Evolutionary conservation across 2,888 invertebrate genomes (phyloP), one percentile per base, ranked within the genome.

Genomic region (Alsophila aescularia): DNA sequence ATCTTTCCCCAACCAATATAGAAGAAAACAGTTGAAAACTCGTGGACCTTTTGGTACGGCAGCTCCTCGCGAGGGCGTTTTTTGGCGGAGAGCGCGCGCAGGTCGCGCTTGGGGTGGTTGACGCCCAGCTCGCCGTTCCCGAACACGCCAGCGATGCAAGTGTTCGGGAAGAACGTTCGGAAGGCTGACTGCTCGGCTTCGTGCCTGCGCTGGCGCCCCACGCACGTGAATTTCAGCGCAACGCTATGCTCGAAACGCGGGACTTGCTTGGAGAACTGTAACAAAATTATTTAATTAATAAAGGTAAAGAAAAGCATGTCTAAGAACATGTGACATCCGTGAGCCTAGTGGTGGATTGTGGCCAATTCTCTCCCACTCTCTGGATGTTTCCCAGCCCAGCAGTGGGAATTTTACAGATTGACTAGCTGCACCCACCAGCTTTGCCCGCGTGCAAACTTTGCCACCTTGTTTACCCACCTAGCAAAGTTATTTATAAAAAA

Each of bases 1-100:
- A 81, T 71, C 66, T 83, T 90, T 0, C 92, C 92, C 92, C 92
- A 92, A 0, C 90, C 90, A 15, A 90, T 82, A 41, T 89, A 89
- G 21, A 92, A 80, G 58, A 90, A 89, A 4, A 91, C 80, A 1
- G 90, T 87, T 0, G 90, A 86, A 53, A 91, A 92, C 0, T 90
- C 87, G 64, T 87, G 87, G 68, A 90, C 81, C 9, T 88, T 69
- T 9, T 82, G 81, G 43, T 74, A 78, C 10, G 77, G 77, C 0
- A 76, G 73, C 0, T 73, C 75, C 0, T 76, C 62, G 1, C 77
- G 73, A 0, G 63, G 58, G 1, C 79, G 73, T 24, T 81, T 75
- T 59, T 75, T 83, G 4, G 52, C 63, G 2, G 52, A 24, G 21
- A 18, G n/a, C 1, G 10, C 6, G 2, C 24, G 45, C 2, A 10